phyloP scores from a whole-genome alignment of 2,797 vertebrate species.

The Typhlichthys subterraneus region DNA sequence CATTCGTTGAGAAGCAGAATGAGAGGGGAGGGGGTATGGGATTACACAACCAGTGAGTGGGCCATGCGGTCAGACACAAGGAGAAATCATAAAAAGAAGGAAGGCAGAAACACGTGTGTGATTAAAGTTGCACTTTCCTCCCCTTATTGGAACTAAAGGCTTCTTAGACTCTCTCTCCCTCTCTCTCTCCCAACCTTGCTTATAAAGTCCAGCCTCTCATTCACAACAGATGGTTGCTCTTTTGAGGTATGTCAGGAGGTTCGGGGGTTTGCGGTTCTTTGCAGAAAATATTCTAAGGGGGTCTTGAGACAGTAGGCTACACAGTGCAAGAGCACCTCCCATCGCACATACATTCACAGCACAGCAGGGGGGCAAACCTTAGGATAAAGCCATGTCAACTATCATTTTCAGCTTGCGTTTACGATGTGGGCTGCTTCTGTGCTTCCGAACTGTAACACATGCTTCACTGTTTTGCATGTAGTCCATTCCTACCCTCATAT shows the following conservation, averaged over 20 bases:
- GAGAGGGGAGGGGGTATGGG: not conserved
- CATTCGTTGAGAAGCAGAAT: conserved; percentile 2
- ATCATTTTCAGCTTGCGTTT: too few relatives aligned
- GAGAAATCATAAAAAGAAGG: conserved; percentile 6
- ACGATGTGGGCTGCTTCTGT: too few relatives aligned
- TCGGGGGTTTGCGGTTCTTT: conserved; percentile 47
- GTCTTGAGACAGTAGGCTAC: conserved; percentile 31
- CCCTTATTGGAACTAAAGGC: not conserved
- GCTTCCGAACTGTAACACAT: too few relatives aligned
- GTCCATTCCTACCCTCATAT: too few relatives aligned
- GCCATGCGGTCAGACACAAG: too few relatives aligned
- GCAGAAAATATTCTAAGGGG: conserved; percentile 58
- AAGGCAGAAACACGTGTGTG: conserved; percentile 16
- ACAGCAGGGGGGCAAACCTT: too few relatives aligned
- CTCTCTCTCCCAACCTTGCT: conserved; percentile 28
- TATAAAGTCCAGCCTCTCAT: conserved; percentile 54
- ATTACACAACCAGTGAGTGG: conserved; percentile 3
- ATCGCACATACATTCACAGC: not conserved
- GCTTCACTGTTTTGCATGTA: too few relatives aligned
- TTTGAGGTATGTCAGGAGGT: conserved; percentile 2
- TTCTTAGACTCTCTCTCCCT: conserved; percentile 7
- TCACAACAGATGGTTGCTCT: conserved; percentile 52
- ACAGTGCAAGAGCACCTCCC: conserved; percentile 28
- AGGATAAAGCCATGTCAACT: too few relatives aligned
- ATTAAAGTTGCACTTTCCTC: conserved; percentile 4